A percentile compares a stretch with the other conserved stretches of the same genome.
Conservation (phyloP, 2,113 vertebrate species). For the Seriola rivoliana region DNA sequence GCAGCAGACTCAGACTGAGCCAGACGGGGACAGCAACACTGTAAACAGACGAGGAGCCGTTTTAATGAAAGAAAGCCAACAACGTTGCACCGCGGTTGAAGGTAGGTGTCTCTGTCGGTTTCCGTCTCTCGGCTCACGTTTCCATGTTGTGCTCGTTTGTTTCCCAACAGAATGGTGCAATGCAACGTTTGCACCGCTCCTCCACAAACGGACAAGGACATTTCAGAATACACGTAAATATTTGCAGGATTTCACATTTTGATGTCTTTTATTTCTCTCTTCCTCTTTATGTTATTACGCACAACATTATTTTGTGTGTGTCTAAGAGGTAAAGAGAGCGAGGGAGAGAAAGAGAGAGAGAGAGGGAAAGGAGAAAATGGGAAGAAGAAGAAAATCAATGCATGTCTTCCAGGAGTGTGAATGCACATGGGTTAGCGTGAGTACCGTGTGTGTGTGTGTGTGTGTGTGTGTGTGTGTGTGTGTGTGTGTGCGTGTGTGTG, state of each 20-base stretch:
- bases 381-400: conserved; percentile 35
- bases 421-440: conserved; percentile 60
- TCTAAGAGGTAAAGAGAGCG: conserved; percentile 2
- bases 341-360: not conserved
- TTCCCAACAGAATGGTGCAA: conserved; percentile 79
- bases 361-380: not conserved
- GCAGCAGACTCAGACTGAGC: conserved; percentile 40
- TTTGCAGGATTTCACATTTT: conserved; percentile 17
- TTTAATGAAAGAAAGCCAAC: conserved; percentile 48
- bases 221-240: conserved; percentile 20
- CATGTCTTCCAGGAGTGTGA: conserved; percentile 42
- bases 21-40: conserved; percentile 12
- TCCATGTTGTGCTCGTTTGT: conserved; percentile 59
- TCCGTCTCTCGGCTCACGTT: conserved; percentile 52
- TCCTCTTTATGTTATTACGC: not conserved
- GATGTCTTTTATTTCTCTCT: not conserved
- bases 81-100: conserved; percentile 46
- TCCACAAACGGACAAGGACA: conserved; percentile 49
- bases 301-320: not conserved
- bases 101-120: conserved; percentile 60
- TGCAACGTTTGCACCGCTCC: conserved; percentile 75
- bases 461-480: conserved; percentile 20
- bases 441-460: conserved; percentile 9
- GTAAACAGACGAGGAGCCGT: conserved; percentile 52
- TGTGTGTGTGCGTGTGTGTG: not conserved